phyloP scores from a whole-genome alignment of 2,113 vertebrate species.

The Phylloscopus trochiloides region DNA sequence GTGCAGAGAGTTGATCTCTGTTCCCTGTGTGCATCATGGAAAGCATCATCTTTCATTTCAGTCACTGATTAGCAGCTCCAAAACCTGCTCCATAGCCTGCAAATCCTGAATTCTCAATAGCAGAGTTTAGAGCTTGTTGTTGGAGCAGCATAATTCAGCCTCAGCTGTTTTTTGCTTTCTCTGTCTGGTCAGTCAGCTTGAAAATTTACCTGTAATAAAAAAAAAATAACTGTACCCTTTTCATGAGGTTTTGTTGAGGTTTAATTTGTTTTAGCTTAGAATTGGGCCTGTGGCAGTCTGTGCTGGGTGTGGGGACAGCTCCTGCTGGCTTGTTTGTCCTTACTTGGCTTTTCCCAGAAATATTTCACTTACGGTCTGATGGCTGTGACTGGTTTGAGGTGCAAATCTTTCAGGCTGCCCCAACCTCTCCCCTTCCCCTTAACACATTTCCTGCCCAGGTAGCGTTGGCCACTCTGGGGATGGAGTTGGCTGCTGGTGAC shows the following conservation, averaged over 20 bases:
- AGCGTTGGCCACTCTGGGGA: fast-evolving
- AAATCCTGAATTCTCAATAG: background rate
- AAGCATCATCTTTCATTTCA: background rate
- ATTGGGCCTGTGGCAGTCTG: background rate
- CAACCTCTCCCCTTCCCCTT: background rate
- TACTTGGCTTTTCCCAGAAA: background rate
- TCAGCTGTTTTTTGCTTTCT: background rate
- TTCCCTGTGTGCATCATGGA: background rate
- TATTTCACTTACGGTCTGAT: fast-evolving
- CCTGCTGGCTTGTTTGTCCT: fast-evolving
- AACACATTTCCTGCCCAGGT: background rate
- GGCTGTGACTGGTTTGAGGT: background rate
- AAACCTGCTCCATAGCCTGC: background rate
- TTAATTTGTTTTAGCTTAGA: background rate
- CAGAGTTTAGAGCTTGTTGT: background rate
- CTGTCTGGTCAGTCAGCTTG: background rate
- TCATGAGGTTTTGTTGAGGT: background rate
- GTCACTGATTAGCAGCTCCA: conserved; percentile 3
- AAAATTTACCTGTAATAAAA: conserved; percentile 6
- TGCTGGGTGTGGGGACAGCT: background rate
- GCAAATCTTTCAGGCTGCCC: background rate
- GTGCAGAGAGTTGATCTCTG: background rate
- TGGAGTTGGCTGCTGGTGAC: background rate
- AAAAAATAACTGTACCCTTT: background rate
- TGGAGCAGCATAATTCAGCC: background rate